A percentile compares a stretch with the other conserved stretches of the same genome.
Evolutionary conservation across 2,888 invertebrate species (phyloP).

Genomic region (Miltochrista miniata): DNA sequence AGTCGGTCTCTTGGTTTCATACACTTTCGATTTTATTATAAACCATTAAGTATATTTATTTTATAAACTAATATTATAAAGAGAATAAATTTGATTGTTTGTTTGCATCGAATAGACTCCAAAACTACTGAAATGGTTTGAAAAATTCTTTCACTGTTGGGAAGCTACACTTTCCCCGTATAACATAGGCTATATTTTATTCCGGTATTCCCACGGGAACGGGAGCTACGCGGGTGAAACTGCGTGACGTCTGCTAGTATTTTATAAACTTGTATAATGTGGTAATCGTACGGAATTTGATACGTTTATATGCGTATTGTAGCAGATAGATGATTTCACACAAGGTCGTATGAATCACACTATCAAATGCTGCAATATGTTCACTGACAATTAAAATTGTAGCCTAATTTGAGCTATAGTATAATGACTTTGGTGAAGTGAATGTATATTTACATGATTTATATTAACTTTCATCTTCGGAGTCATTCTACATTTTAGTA

Average conservation of each 20-base stretch:
- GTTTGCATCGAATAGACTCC: no score
- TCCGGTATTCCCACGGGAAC: no score
- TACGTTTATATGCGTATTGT: conserved; percentile 23
- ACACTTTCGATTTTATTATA: conserved; percentile 2
- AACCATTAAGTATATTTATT: background rate
- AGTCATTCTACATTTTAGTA: no score
- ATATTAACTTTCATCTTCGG: no score
- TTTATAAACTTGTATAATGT: background rate
- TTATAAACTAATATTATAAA: background rate
- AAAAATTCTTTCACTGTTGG: no score
- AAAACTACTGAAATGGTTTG: no score
- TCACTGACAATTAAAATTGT: conserved; percentile 11
- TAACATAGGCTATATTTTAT: no score
- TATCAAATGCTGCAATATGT: conserved; percentile 17
- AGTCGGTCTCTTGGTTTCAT: background rate
- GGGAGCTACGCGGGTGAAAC: no score
- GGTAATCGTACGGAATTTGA: conserved; percentile 15
- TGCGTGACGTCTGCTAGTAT: no score
- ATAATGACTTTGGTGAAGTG: conserved; percentile 8
- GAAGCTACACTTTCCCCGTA: no score
- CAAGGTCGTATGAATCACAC: conserved; percentile 39
- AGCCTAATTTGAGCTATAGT: conserved; percentile 11
- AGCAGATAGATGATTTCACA: conserved; percentile 39
- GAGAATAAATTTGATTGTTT: no score
- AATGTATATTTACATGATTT: conserved; percentile 1